Conservation (phyloP, 92 coral and sea anemone genomes). For the Porites cylindrica region DNA sequence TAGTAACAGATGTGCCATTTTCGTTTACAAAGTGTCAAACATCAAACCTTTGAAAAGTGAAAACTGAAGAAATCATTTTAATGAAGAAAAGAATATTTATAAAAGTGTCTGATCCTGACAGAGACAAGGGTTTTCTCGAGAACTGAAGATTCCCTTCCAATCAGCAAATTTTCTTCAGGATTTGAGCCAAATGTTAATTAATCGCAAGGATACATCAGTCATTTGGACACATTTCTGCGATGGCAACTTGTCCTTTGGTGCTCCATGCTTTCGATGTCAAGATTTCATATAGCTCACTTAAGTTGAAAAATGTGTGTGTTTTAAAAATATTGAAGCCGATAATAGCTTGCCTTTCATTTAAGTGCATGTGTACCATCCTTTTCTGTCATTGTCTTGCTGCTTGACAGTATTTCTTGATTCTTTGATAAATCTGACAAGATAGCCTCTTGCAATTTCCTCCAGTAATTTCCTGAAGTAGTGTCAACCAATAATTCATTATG, state of each 20-base stretch:
- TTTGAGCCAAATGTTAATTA: constrained; percentile 71
- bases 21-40: constrained; percentile 90
- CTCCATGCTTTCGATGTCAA: constrained; percentile 58
- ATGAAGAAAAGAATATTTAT: constrained; percentile 47
- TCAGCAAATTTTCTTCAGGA: constrained; percentile 37
- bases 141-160: constrained; percentile 31
- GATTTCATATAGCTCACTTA: constrained; percentile 82
- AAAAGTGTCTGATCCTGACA: constrained; percentile 49
- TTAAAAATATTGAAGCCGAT: constrained; percentile 83
- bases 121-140: constrained; percentile 27
- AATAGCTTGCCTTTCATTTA: constrained; percentile 90
- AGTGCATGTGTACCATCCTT: constrained; percentile 95
- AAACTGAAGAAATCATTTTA: constrained; percentile 44
- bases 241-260: constrained; percentile 56
- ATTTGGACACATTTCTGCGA: constrained; percentile 65
- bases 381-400: constrained; percentile 88
- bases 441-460: constrained; percentile 99
- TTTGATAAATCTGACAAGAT: constrained; percentile 98
- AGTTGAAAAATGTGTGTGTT: constrained; percentile 84
- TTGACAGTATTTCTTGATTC: constrained; percentile 97
- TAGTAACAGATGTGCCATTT: constrained; percentile 94
- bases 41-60: constrained; percentile 38
- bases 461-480: constrained; percentile 99
- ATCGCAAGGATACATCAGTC: constrained; percentile 68
- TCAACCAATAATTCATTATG: constrained; percentile 98